Evolutionary conservation across 2,888 invertebrate species (phyloP).

Genomic region (Cyclophora albipunctata): DNA sequence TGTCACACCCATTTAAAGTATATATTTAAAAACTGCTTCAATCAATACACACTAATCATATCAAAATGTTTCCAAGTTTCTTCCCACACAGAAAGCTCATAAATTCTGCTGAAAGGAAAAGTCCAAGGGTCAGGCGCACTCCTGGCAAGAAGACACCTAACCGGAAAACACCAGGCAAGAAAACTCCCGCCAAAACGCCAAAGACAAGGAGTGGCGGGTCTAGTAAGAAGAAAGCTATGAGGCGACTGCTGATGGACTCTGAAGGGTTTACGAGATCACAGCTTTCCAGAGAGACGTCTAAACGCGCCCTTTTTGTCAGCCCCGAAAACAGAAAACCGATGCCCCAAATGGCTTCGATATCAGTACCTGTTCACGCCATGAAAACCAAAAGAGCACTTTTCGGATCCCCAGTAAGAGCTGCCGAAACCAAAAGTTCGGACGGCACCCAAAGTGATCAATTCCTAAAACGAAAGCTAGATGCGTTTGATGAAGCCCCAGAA

Average conservation of each 20-base stretch:
- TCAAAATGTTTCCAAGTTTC: constrained; percentile 48
- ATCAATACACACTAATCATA: constrained; percentile 24
- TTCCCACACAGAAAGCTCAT: constrained; percentile 70
- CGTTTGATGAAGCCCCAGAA: constrained; percentile 47
- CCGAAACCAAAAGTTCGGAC: constrained; percentile 57
- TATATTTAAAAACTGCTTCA: no score
- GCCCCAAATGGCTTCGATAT: constrained; percentile 43
- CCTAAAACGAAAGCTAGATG: constrained; percentile 66
- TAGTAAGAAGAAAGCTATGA: constrained; percentile 74
- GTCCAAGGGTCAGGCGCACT: constrained; percentile 66
- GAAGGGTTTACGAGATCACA: constrained; percentile 48
- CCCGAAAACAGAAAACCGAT: constrained; percentile 70
- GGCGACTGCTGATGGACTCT: constrained; percentile 60
- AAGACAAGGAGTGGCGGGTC: constrained; percentile 77
- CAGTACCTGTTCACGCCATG: constrained; percentile 64
- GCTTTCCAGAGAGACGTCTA: constrained; percentile 72
- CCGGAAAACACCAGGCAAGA: constrained; percentile 65
- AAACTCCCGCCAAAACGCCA: constrained; percentile 75
- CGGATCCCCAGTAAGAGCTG: constrained; percentile 68
- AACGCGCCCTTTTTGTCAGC: constrained; percentile 84
- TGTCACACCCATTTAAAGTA: no score
- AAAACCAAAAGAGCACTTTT: constrained; percentile 81
- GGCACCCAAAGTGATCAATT: constrained; percentile 46
- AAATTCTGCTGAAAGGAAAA: constrained; percentile 56
- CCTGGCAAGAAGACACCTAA: constrained; percentile 63